phyloP scores from a whole-genome alignment of 2,888 invertebrate genomes.

The Epistrophella euchroma region DNA sequence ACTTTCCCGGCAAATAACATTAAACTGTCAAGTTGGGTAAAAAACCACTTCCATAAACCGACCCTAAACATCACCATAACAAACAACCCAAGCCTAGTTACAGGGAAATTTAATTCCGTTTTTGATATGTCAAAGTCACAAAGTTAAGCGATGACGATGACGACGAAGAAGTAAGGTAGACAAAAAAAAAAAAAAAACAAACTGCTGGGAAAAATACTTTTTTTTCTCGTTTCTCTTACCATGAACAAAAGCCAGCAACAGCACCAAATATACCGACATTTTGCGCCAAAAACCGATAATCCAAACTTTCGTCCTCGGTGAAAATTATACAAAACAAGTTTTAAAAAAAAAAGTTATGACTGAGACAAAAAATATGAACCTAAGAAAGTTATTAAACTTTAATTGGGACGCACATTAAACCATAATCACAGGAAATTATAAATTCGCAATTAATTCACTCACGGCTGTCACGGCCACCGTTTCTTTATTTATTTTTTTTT shows the following conservation, averaged over 20 bases:
- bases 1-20: conserved; percentile 20
- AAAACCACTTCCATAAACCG: not conserved
- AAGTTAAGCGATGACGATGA: conserved; percentile 16
- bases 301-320: conserved; percentile 49
- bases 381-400: conserved; percentile 72
- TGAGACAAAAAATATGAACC: conserved; percentile 40
- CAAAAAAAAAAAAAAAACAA: not conserved
- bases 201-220: conserved; percentile 26
- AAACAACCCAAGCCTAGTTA: conserved; percentile 24
- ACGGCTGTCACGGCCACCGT: conserved; percentile 43
- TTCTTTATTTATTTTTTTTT: not conserved
- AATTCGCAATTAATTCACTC: conserved; percentile 63
- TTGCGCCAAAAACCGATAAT: conserved; percentile 58
- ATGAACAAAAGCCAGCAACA: conserved; percentile 57
- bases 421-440: conserved; percentile 64
- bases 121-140: conserved; percentile 31
- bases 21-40: conserved; percentile 25
- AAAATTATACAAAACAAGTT: conserved; percentile 8
- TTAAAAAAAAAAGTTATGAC: not conserved
- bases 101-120: conserved; percentile 29
- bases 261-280: conserved; percentile 47
- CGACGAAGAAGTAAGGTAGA: not conserved
- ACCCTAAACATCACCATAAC: conserved; percentile 4
- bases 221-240: conserved; percentile 47
- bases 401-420: conserved; percentile 70